These are phyloP conservation scores for Brachionus rotundiformis DNA, from an alignment of 1,140 invertebrate species.

Conservation along the genomic window DNA sequence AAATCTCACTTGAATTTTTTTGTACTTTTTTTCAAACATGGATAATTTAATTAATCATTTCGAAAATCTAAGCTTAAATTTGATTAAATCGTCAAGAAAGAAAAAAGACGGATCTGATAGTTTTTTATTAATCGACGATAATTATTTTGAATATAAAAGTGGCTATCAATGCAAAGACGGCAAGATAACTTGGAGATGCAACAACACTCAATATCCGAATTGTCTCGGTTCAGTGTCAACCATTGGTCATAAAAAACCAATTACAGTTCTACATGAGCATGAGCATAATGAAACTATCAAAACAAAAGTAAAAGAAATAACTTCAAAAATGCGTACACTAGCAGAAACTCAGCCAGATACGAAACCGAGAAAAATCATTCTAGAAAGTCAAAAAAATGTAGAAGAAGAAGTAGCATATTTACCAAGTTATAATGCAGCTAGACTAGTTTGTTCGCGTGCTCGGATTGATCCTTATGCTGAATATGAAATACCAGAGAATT, in stretches of 20 bases:
- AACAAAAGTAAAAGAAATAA: slow-evolving; percentile 1
- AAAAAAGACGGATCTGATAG: no score
- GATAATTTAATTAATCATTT: no score
- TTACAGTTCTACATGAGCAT: neutral
- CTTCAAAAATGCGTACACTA: neutral
- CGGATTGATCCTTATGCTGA: neutral
- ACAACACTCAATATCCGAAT: neutral
- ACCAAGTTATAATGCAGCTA: neutral
- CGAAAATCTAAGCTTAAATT: no score
- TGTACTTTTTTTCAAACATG: no score
- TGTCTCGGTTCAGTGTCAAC: neutral
- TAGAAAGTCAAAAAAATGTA: neutral
- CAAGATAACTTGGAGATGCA: neutral
- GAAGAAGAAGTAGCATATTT: neutral
- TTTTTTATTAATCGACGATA: neutral
- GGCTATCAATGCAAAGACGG: neutral
- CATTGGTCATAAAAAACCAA: neutral
- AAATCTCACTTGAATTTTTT: no score
- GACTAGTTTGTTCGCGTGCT: neutral
- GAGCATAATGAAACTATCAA: neutral
- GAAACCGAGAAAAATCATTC: neutral
- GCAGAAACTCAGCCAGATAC: neutral
- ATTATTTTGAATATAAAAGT: neutral
- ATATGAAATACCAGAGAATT: neutral
- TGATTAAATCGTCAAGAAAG: no score